These are phyloP conservation scores for Caenorhabditis imperialis DNA, from an alignment of 2,888 invertebrate species.

Conservation along the genomic window DNA sequence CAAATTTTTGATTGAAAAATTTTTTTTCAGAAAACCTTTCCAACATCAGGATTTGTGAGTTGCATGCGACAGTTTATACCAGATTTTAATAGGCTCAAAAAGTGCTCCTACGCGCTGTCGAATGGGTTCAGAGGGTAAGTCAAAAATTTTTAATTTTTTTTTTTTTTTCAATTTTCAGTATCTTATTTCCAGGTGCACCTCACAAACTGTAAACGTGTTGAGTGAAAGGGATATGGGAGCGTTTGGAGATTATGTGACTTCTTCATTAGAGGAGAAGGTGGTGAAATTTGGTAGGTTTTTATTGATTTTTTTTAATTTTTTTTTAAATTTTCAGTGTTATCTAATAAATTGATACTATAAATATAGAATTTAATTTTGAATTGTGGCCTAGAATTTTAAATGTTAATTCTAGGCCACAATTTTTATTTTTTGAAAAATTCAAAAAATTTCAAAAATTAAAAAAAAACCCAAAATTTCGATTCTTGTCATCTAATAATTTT, in stretches of 20 bases:
- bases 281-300: conserved; percentile 16
- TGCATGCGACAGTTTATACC: conserved; percentile 28
- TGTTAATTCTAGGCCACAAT: too few relatives aligned
- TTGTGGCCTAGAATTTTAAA: too few relatives aligned
- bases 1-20: not conserved
- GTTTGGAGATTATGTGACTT: conserved; percentile 45
- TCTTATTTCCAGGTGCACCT: conserved; percentile 22
- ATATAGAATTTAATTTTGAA: too few relatives aligned
- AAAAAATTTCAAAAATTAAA: too few relatives aligned
- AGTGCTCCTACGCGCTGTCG: conserved; percentile 25
- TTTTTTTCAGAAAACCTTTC: conserved; percentile 25
- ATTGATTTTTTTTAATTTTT: too few relatives aligned
- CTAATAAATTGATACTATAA: too few relatives aligned
- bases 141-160: too few relatives aligned
- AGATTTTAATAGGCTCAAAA: conserved; percentile 27
- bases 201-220: conserved; percentile 21
- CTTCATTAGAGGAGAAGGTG: conserved; percentile 21
- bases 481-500: too few relatives aligned
- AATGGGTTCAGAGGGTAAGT: conserved; percentile 30
- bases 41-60: conserved; percentile 19
- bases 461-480: too few relatives aligned
- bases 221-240: conserved; percentile 23
- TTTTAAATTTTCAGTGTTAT: too few relatives aligned
- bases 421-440: too few relatives aligned
- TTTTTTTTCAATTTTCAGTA: not conserved